Evolutionary conservation across 2,888 invertebrate genomes (phyloP), one percentile per base, ranked within the genome.

Genomic region (Drosophila glabriapex): DNA sequence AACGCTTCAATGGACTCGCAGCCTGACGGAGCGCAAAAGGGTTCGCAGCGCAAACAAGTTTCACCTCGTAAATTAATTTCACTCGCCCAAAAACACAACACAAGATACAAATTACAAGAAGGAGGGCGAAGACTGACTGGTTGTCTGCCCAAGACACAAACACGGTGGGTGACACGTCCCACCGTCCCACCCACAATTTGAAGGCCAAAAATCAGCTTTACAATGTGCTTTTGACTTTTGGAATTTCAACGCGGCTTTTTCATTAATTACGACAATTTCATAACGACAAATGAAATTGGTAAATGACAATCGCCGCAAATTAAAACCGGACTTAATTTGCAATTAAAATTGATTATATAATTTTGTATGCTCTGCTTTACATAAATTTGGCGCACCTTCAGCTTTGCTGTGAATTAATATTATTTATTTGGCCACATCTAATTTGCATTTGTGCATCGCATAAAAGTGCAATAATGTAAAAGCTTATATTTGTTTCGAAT

Each of bases 51-150:
- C 90, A 85, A 85, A 85, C 88, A 85, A 85, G 88, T 85, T 90
- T 85, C 76, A 90, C 90, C 83, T 85, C 90, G 85, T 88, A 85
- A 85, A 85, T 85, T 85, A 85, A 85, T 85, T 85, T 85, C 80
- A 71, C 63, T 66, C 65, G 71, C 76, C 73, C 69, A 37, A 70
- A 76, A 77, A 81, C 66, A 81, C 56, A 63, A 41, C 69, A 68
- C 58, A 68, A 68, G 73, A 76, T 78, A 85, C 90, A 85, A 88
- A 88, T 88, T 88, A 63, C 71, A 46, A 66, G 22, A 39, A 28
- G 12, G 39, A 19, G 33, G 50, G 12, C 41, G 31, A 9, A 16
- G 22, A 31, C 31, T 16, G 41, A 37, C 49, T 49, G 33, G 39
- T n/a, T 54, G 28, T 50, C 56, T 59, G 46, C 46, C 19, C 37